Conservation (phyloP, 2,797 vertebrate genomes). For the Squalus acanthias region DNA sequence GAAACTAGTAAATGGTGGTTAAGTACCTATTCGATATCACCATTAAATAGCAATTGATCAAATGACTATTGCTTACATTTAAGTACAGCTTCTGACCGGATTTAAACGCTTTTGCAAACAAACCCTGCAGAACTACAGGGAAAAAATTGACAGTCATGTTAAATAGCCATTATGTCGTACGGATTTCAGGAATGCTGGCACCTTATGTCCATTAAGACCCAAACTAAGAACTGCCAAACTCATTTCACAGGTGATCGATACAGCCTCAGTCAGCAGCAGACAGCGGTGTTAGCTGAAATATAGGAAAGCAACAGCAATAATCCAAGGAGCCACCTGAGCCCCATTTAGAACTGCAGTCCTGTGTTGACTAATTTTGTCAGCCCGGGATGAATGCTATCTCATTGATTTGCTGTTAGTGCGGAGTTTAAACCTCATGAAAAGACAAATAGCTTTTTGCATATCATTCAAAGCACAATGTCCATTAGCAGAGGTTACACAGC, state of each 20-base stretch:
- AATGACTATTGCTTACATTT: conserved; percentile 58
- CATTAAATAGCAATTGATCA: conserved; percentile 59
- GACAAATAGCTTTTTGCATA: conserved; percentile 22
- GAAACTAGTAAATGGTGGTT: background rate
- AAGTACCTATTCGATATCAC: conserved; percentile 50
- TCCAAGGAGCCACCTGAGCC: background rate
- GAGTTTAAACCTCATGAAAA: background rate
- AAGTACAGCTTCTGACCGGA: conserved; percentile 42
- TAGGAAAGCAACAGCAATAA: background rate
- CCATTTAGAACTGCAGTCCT: background rate
- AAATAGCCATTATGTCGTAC: background rate
- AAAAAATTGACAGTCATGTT: background rate
- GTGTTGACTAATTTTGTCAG: background rate
- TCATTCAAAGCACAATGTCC: background rate
- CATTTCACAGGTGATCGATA: conserved; percentile 16
- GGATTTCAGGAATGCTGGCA: background rate
- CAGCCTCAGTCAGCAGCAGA: background rate
- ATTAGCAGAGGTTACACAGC: background rate
- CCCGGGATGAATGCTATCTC: background rate
- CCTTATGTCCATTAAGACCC: background rate
- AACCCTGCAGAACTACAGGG: background rate
- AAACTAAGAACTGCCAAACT: background rate
- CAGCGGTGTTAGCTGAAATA: background rate
- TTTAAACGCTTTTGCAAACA: background rate
- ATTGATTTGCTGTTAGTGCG: background rate